Conservation (phyloP, 2,888 invertebrate species). For the Atethmia centrago region DNA sequence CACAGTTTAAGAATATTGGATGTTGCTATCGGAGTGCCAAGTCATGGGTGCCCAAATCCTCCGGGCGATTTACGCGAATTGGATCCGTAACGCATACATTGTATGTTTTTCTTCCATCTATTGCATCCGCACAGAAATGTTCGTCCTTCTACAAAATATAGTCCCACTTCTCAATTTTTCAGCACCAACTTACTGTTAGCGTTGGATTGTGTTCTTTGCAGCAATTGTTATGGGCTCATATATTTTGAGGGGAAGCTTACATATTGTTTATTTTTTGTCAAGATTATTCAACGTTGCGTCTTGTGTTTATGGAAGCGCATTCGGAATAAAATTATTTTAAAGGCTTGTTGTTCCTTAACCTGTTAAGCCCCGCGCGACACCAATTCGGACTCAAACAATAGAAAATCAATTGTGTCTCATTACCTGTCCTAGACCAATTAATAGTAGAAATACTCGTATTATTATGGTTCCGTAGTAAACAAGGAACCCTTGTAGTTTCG, state of each 20-base stretch:
- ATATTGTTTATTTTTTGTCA: conserved; percentile 46
- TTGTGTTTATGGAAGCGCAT: conserved; percentile 30
- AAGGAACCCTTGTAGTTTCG: no score
- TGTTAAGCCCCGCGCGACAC: no score
- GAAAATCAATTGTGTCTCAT: no score
- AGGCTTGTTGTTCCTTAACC: neutral
- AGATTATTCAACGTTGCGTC: conserved; percentile 37
- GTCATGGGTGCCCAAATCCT: conserved; percentile 14
- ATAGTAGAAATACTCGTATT: neutral
- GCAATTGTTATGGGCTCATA: conserved; percentile 47
- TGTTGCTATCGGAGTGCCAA: neutral
- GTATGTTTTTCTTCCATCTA: conserved; percentile 48
- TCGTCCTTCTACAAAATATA: conserved; percentile 43
- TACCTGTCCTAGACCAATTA: no score
- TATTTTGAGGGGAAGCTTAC: conserved; percentile 38
- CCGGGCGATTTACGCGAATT: conserved; percentile 36
- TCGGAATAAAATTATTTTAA: conserved; percentile 26
- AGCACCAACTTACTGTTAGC: conserved; percentile 26
- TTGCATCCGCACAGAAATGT: conserved; percentile 34
- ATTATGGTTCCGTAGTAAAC: no score
- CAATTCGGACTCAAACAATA: no score
- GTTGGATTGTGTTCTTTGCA: conserved; percentile 42
- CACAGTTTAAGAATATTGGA: neutral
- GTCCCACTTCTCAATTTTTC: conserved; percentile 43
- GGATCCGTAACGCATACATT: conserved; percentile 28